A percentile compares a stretch with the other conserved stretches of the same genome.
Evolutionary conservation across 2,797 vertebrate genomes (phyloP).

Genomic region (Rhinatrema bivittatum): DNA sequence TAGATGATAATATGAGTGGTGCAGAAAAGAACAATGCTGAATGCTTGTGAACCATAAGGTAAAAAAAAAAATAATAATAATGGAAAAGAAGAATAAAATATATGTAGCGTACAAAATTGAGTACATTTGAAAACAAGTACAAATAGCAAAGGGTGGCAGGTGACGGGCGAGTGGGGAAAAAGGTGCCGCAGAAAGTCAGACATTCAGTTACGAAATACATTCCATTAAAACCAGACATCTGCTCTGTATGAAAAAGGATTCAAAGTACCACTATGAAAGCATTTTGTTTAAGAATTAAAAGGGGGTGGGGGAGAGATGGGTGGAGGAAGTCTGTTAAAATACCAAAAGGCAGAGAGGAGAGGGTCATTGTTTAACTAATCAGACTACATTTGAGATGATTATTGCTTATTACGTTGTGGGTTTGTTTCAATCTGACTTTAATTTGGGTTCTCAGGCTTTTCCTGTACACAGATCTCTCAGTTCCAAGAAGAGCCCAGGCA

Average conservation of each 20-base stretch:
- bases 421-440: constrained; percentile 33
- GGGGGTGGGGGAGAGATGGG: neutral
- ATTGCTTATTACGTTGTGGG: constrained; percentile 17
- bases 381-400: neutral
- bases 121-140: no score
- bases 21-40: no score
- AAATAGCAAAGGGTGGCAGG: constrained; percentile 45
- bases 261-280: constrained; percentile 26
- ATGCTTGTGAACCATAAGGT: no score
- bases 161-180: constrained; percentile 33
- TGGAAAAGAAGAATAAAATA: no score
- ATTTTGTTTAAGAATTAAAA: constrained; percentile 17
- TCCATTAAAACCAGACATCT: constrained; percentile 33
- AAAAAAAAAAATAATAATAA: no score
- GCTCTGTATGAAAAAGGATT: no score
- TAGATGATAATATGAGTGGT: no score
- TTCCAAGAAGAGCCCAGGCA: constrained; percentile 25
- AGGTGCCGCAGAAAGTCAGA: constrained; percentile 35
- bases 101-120: no score
- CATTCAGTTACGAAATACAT: constrained; percentile 21
- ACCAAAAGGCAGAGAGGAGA: constrained; percentile 14
- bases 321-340: constrained; percentile 8
- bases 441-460: constrained; percentile 23
- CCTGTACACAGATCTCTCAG: constrained; percentile 20
- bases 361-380: constrained; percentile 26